Percentiles rank a stretch among this genome's conserved stretches.
Conservation (phyloP, 2,888 invertebrate species). For the Meiosimyza platycephala region DNA sequence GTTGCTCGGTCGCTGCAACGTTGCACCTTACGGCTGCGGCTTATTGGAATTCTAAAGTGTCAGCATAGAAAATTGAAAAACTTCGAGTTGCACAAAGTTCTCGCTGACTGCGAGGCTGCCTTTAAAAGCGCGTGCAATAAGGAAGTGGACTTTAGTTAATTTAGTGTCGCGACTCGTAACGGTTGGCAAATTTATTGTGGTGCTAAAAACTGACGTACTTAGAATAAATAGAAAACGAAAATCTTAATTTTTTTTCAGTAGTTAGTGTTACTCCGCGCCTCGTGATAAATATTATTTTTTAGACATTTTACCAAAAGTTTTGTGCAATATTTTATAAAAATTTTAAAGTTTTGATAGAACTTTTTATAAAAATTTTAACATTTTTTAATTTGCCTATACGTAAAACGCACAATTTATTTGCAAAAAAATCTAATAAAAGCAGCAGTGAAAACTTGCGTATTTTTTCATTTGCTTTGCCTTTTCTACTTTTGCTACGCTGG, state of each 20-base stretch:
- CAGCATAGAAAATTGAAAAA: neutral
- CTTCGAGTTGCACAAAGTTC: neutral
- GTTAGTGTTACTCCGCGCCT: no score
- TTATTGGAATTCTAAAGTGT: slow-evolving; percentile 2
- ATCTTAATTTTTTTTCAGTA: no score
- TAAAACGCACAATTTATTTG: no score
- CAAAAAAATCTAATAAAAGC: no score
- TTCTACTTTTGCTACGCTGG: no score
- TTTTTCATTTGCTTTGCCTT: no score
- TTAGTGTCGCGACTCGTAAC: slow-evolving; percentile 24
- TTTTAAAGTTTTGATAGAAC: neutral
- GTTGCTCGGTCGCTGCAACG: neutral
- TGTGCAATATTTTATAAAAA: neutral
- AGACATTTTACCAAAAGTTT: no score
- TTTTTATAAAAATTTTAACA: no score
- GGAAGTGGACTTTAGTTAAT: slow-evolving; percentile 34
- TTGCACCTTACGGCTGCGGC: no score
- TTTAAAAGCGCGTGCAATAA: slow-evolving; percentile 34
- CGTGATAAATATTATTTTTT: no score
- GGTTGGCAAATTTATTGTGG: neutral
- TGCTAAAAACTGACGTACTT: neutral
- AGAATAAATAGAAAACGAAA: neutral
- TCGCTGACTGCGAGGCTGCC: neutral
- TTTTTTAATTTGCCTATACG: no score
- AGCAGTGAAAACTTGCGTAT: no score